phyloP scores from a whole-genome alignment of 2,797 vertebrate genomes.

The Esox masquinongy region DNA sequence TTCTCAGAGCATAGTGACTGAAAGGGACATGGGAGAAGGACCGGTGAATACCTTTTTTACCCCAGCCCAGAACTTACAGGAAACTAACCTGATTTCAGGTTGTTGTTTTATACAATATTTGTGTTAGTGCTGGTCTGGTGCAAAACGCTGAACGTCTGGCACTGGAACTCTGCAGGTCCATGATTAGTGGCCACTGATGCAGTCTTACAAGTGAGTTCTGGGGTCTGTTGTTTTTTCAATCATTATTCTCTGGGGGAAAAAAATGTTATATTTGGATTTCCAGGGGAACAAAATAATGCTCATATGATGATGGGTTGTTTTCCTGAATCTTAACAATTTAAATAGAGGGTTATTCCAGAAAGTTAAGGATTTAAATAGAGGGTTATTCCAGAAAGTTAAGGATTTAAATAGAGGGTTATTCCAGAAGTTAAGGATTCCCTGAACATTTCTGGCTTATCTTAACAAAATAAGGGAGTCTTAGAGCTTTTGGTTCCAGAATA shows the following conservation, averaged over 20 bases:
- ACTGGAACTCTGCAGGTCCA: not conserved
- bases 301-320: not conserved
- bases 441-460: too few species aligned
- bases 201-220: not conserved
- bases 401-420: not conserved
- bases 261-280: not conserved
- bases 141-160: not conserved
- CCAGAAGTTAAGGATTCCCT: too few species aligned
- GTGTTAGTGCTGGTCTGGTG: not conserved
- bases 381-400: not conserved
- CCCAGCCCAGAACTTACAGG: not conserved
- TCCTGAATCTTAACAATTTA: not conserved
- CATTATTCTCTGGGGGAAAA: not conserved
- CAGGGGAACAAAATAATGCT: not conserved
- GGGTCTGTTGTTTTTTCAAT: not conserved
- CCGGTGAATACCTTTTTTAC: not conserved
- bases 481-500: too few species aligned
- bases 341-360: not conserved
- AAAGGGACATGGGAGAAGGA: not conserved
- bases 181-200: not conserved
- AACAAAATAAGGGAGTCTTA: too few species aligned
- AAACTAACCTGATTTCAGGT: not conserved
- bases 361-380: not conserved
- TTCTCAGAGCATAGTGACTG: not conserved
- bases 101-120: not conserved